phyloP scores from a whole-genome alignment of 37 sponge, comb jelly and placozoan species.

The Oopsacas minuta region DNA sequence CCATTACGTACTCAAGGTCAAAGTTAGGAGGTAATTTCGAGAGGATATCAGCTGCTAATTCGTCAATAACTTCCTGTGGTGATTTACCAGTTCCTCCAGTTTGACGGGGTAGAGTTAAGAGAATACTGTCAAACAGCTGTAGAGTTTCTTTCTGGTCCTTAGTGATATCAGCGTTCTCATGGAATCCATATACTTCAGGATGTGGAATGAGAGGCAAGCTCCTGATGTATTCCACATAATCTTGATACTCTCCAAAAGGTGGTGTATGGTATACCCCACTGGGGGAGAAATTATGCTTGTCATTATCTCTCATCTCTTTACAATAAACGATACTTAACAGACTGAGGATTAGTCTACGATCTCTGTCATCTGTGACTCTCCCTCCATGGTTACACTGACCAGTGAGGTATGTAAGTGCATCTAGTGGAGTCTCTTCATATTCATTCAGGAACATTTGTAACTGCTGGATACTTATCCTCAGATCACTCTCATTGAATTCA shows the following conservation, averaged over 20 bases:
- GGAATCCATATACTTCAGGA: constrained; percentile 96
- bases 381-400: constrained; percentile 99
- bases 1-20: constrained; percentile 72
- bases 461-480: constrained; percentile 86
- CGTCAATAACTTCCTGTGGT: constrained; percentile 78
- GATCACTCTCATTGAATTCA: constrained; percentile 95
- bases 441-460: constrained; percentile 95
- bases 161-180: constrained; percentile 97
- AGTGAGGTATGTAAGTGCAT: constrained; percentile 83
- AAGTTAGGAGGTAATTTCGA: constrained; percentile 87
- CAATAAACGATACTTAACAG: constrained; percentile 84
- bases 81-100: constrained; percentile 83
- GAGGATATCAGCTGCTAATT: constrained; percentile 85
- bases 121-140: constrained; percentile 79
- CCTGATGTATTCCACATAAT: constrained; percentile 78
- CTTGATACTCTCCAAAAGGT: constrained; percentile 61
- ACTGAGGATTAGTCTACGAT: constrained; percentile 74
- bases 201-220: constrained; percentile 79
- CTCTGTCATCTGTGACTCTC: constrained; percentile 93
- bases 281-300: constrained; percentile 84
- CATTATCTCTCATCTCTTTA: constrained; percentile 43
- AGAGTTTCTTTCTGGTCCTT: constrained; percentile 92
- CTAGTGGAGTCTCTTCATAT: constrained; percentile 73
- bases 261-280: constrained; percentile 88
- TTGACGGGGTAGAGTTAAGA: constrained; percentile 79